Percentiles rank a stretch among this genome's conserved stretches.
These are phyloP conservation scores for Helostoma temminkii DNA, from an alignment of 2,797 vertebrate genomes.

Conservation along the genomic window DNA sequence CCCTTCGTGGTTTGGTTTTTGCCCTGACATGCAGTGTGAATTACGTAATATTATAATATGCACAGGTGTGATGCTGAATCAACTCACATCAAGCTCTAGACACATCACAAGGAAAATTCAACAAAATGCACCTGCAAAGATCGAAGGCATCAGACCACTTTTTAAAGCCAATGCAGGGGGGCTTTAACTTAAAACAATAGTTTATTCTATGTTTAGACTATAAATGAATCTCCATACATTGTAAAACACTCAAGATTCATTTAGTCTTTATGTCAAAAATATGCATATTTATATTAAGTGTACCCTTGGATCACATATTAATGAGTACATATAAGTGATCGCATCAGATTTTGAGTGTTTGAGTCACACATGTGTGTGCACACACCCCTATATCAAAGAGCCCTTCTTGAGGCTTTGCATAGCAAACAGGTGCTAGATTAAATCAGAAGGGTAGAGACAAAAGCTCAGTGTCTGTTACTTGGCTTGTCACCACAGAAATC, in stretches of 20 bases:
- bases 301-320: slow-evolving; percentile 62
- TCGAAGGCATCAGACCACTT: too few species aligned
- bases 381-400: slow-evolving; percentile 74
- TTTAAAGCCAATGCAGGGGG: not conserved
- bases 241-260: slow-evolving; percentile 1
- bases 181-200: not conserved
- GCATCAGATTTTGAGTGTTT: slow-evolving; percentile 58
- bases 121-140: not conserved
- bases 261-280: not conserved
- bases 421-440: slow-evolving; percentile 82
- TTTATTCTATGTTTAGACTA: not conserved
- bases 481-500: slow-evolving; percentile 68
- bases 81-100: not conserved
- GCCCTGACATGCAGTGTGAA: not conserved
- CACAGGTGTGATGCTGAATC: too few species aligned
- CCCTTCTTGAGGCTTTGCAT: slow-evolving; percentile 78
- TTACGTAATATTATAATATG: too few species aligned
- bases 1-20: not conserved
- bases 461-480: slow-evolving; percentile 77
- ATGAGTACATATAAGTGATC: slow-evolving; percentile 53
- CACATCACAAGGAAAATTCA: not conserved
- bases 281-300: too few species aligned
- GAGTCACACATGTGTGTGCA: slow-evolving; percentile 23
- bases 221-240: not conserved
- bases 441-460: slow-evolving; percentile 75